Evolutionary conservation across 2,888 invertebrate species (phyloP).

Genomic region (Pheosia gnoma): DNA sequence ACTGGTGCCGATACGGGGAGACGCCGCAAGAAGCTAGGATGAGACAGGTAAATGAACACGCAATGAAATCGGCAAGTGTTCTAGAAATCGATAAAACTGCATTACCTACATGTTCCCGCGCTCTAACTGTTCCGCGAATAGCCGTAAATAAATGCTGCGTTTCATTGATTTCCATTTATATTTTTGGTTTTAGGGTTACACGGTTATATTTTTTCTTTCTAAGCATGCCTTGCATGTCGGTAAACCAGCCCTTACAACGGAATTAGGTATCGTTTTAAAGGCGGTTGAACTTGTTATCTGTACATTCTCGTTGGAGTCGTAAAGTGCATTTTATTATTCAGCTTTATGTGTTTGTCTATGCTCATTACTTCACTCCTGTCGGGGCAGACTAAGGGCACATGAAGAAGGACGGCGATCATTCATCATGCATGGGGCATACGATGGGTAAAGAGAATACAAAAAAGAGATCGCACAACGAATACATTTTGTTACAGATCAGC

Average conservation of each 20-base stretch:
- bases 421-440: conserved; percentile 69
- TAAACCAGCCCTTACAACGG: conserved; percentile 60
- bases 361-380: conserved; percentile 49
- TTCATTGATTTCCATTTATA: conserved; percentile 27
- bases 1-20: conserved; percentile 89
- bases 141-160: conserved; percentile 20
- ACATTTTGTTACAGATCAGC: conserved; percentile 83
- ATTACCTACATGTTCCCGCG: conserved; percentile 24
- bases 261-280: conserved; percentile 43
- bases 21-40: conserved; percentile 87
- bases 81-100: conserved; percentile 31
- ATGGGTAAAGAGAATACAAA: conserved; percentile 58
- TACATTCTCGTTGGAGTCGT: conserved; percentile 37
- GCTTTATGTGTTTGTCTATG: conserved; percentile 69
- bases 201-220: conserved; percentile 27
- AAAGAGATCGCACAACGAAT: conserved; percentile 79
- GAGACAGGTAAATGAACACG: conserved; percentile 85
- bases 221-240: conserved; percentile 56
- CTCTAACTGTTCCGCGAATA: conserved; percentile 27
- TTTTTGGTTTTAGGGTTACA: conserved; percentile 58
- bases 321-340: conserved; percentile 45
- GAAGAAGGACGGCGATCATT: conserved; percentile 57
- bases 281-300: conserved; percentile 48
- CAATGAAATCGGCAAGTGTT: conserved; percentile 25
- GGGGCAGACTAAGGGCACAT: conserved; percentile 50